Base-by-base conservation (phyloP, 2,797 vertebrate species). In the Psittacula echo region DNA sequence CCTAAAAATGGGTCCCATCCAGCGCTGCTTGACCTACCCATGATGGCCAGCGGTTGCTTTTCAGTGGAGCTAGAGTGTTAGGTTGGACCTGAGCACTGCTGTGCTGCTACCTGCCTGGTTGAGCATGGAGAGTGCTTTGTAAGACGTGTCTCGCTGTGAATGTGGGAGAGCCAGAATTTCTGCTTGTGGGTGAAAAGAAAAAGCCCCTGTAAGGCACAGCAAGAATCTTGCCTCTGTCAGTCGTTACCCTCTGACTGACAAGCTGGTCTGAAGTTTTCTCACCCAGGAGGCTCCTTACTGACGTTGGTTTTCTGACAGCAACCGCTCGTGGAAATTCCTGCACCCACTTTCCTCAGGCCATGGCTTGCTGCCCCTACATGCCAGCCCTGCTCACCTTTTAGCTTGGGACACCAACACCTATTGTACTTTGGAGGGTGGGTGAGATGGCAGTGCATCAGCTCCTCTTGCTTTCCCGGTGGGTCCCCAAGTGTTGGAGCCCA, bases 81-180 rank as follows among this genome's bases (percentile, higher is more conserved):
- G 26, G 51, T 64, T 1, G 5, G 56, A 71, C 23, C 47, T 70
- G 56, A 10, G 7, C 2, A 1, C 50, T 61, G 39, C 3, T 65
- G 42, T 60, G 48, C n/a, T 81, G 53, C 72, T 85, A 5, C 37
- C 71, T 80, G 13, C 44, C 47, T 53, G 8, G 14, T n/a, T 53
- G 23, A 70, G 41, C 2, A 1, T 13, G 22, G 39, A 70, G 19
- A 47, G 34, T 74, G 56, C 47, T 84, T 70, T 78, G 50, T 48
- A 79, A 72, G 73, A 76, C 5, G 15, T 1, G 0, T 42, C 37
- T 89, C 1, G 0, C 48, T 0, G 0, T 74, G 64, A 92, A 70
- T 42, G 51, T 77, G 45, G 22, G 30, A 89, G 20, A 90, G 42
- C 19, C 90, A 87, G 87, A 89, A 71, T 93, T 91, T 71, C 64